Conservation (phyloP, 2,113 vertebrate genomes). For the Platysteira castanea region DNA sequence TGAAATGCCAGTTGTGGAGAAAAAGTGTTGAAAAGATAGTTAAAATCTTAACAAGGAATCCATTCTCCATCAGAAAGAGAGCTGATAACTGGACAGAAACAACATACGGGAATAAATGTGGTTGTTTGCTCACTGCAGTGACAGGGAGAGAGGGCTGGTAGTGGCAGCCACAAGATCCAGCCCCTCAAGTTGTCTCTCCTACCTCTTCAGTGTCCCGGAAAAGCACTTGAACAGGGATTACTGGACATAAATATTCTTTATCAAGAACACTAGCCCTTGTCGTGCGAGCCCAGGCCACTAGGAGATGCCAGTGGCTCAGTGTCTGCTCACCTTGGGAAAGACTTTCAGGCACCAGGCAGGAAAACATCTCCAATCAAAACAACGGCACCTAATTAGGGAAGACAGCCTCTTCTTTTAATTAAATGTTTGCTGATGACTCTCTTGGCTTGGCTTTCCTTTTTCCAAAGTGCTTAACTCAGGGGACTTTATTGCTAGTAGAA, state of each 20-base stretch:
- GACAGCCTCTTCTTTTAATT: background rate
- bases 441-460: background rate
- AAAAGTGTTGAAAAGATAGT: background rate
- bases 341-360: background rate
- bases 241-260: background rate
- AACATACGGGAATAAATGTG: rapidly evolving
- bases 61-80: background rate
- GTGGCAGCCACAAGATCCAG: background rate
- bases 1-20: background rate
- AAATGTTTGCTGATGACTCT: background rate
- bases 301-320: conserved; percentile 4
- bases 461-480: background rate
- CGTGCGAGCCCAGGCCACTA: background rate
- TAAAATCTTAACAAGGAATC: background rate
- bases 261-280: background rate
- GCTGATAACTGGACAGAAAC: background rate
- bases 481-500: background rate
- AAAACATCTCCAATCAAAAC: background rate
- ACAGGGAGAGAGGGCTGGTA: background rate
- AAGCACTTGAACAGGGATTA: background rate
- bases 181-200: background rate
- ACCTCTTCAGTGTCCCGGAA: background rate
- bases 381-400: background rate
- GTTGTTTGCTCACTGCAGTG: background rate
- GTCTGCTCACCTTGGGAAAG: background rate